These are phyloP conservation scores for Stegodyphus dumicola DNA, from an alignment of 1,140 invertebrate genomes.

Conservation along the genomic window DNA sequence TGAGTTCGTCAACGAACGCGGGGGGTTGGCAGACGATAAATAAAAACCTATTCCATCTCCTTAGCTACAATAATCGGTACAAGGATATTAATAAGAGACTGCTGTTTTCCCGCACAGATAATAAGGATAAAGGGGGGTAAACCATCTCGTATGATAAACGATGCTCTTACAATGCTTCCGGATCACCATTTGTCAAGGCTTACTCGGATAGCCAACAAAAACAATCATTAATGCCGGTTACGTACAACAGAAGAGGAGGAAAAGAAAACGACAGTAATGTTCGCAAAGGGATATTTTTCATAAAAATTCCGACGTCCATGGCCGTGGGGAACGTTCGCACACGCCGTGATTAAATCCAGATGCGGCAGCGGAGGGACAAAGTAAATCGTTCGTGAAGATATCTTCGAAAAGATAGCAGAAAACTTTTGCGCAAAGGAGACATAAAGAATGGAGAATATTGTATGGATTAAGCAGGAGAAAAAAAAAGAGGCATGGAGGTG, in stretches of 20 bases:
- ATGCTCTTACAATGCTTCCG: neutral
- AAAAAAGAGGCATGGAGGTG: too few relatives aligned
- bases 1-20: too few relatives aligned
- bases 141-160: neutral
- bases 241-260: neutral
- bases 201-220: neutral
- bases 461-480: too few relatives aligned
- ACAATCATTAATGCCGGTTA: neutral
- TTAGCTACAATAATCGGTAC: too few relatives aligned
- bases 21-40: too few relatives aligned
- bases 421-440: neutral
- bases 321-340: neutral
- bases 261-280: neutral
- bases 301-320: neutral
- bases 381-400: too few relatives aligned
- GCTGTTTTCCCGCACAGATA: neutral
- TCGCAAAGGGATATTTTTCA: slow-evolving; percentile 6
- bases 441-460: too few relatives aligned
- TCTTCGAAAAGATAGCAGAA: too few relatives aligned
- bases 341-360: slow-evolving; percentile 3
- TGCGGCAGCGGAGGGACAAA: neutral
- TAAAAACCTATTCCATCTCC: too few relatives aligned
- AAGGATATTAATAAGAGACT: too few relatives aligned
- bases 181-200: slow-evolving; percentile 14
- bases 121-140: neutral